phyloP scores from a whole-genome alignment of 1,140 invertebrate species.

The Drosophila tropicalis region DNA sequence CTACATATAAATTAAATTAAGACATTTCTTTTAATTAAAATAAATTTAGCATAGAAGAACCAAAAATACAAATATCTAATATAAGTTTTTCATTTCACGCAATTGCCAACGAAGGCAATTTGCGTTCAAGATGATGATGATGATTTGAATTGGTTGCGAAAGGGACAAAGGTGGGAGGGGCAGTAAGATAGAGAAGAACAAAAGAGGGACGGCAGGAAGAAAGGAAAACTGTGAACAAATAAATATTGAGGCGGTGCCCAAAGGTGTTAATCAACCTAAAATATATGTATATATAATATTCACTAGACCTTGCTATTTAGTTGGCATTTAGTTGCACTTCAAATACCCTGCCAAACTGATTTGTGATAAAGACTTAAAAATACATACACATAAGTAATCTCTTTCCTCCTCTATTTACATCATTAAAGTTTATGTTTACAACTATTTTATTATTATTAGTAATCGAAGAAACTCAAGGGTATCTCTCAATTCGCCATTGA shows the following conservation, averaged over 20 bases:
- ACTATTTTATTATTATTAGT: too few relatives aligned
- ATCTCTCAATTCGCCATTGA: constrained; percentile 9
- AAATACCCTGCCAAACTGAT: not conserved
- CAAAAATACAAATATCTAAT: constrained; percentile 35
- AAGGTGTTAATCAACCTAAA: constrained; percentile 65
- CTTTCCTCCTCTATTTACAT: too few relatives aligned
- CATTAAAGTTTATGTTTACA: too few relatives aligned
- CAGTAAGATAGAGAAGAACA: not conserved
- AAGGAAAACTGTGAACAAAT: constrained; percentile 54
- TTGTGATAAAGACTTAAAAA: too few relatives aligned
- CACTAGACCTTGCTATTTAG: constrained; percentile 24
- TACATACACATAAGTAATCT: too few relatives aligned
- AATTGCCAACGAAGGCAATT: constrained; percentile 61
- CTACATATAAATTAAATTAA: constrained; percentile 68
- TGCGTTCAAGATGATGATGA: not conserved
- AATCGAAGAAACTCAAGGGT: not conserved
- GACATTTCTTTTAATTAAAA: constrained; percentile 75
- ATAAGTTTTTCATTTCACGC: constrained; percentile 34
- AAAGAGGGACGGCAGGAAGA: not conserved
- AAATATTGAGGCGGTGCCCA: constrained; percentile 60
- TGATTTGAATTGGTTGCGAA: not conserved
- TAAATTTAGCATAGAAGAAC: constrained; percentile 68
- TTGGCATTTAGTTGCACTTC: not conserved
- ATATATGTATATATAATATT: not conserved
- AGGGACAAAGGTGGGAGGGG: constrained; percentile 3